Conservation (phyloP, 2,888 invertebrate species). For the Lysandra coridon region DNA sequence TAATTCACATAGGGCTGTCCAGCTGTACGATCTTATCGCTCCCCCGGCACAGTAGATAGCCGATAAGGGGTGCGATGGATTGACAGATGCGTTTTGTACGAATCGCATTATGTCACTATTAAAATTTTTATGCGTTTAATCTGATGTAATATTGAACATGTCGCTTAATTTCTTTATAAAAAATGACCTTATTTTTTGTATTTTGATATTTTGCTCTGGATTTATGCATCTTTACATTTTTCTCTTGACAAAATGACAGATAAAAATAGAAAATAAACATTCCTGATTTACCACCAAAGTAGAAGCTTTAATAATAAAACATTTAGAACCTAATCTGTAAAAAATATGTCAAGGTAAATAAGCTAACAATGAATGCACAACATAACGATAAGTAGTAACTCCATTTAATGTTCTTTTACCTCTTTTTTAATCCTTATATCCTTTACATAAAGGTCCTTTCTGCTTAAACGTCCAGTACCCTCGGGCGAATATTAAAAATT, state of each 20-base stretch:
- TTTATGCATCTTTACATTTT: neutral
- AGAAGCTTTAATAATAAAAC: too few species aligned
- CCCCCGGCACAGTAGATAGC: constrained; percentile 44
- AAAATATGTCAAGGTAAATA: too few species aligned
- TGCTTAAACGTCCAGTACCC: neutral
- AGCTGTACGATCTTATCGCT: constrained; percentile 40
- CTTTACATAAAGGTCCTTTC: neutral
- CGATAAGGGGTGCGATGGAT: constrained; percentile 37
- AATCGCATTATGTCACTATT: constrained; percentile 38
- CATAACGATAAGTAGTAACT: neutral
- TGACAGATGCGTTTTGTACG: constrained; percentile 48
- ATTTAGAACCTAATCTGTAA: too few species aligned
- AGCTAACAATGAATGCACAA: neutral
- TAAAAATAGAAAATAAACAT: too few species aligned
- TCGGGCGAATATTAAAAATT: constrained; percentile 8
- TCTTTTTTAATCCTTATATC: neutral
- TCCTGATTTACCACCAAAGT: too few species aligned
- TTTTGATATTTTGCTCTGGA: neutral
- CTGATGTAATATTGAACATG: neutral
- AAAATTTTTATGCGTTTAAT: constrained; percentile 33
- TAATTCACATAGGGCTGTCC: neutral
- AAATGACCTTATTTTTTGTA: neutral
- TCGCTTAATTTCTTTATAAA: neutral
- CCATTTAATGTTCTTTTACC: neutral
- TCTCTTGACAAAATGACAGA: too few species aligned